Evolutionary conservation across 1,140 invertebrate genomes (phyloP), one percentile per base, ranked within the genome.

Genomic region (Meloidogyne floridensis): DNA sequence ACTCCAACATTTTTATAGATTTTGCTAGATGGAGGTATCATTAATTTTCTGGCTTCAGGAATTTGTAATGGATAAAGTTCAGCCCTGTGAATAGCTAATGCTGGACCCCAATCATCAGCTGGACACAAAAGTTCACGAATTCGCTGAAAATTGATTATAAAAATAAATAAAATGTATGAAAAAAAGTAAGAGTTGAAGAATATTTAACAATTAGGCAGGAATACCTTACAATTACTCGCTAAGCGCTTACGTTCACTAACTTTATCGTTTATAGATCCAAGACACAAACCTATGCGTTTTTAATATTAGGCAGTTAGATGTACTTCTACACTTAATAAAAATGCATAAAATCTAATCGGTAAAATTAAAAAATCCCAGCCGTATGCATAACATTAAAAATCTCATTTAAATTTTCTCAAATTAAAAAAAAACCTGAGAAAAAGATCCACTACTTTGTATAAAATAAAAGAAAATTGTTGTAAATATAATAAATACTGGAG

Each of bases 81-180:
- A 11, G 87, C 84, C 15, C 87, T 82, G 79, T 89, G 89, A 51
- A 89, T 81, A 11, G 88, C 88, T 79, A 89, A 77, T 11, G 88
- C 88, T 32, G 88, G 88, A 20, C 88, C 88, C 88, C 88, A 89
- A 65, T 90, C 89, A 76, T 90, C 89, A 20, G 89, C 87, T 20
- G 88, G 88, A 80, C 85, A 87, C 20, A 89, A 70, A 3, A 89
- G 75, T 32, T 81, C 78, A 32, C 84, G 13, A 47, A 81, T 47
- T 53, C 88, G 47, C 88, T 70, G 73, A 71, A 13, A 77, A 78
- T 10, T 77, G 59, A 72, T 32, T 80, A 85, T 13, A 89, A 78
- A 65, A 74, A 53, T 74, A 43, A 9, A n/a, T 7, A 76, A 18
- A 47, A 76, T 75, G 11, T 51, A 47, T 43, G 20, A 32, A 51